Percentiles rank a stretch among this genome's conserved stretches.
Evolutionary conservation across 92 coral and sea anemone genomes (phyloP).

Genomic region (Zoanthus solanderi): DNA sequence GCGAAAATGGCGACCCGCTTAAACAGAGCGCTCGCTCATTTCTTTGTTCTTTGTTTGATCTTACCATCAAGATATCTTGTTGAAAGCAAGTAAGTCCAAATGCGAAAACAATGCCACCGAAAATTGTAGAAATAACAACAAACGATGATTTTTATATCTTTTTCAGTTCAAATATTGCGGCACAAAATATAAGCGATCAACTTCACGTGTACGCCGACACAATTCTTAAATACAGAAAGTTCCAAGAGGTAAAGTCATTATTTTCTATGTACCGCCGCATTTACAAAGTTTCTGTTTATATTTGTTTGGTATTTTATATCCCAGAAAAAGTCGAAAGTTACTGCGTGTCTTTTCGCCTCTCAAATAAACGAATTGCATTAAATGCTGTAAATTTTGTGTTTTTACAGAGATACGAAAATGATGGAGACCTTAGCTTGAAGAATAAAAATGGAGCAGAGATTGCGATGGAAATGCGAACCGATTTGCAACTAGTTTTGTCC

Average conservation of each 20-base stretch:
- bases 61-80: constrained; percentile 23
- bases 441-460: constrained; percentile 67
- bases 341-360: constrained; percentile 52
- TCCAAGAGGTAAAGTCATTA: constrained; percentile 62
- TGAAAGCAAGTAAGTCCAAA: constrained; percentile 30
- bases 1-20: constrained; percentile 65
- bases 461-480: constrained; percentile 62
- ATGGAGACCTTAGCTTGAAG: not conserved
- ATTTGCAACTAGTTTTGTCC: constrained; percentile 61
- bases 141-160: constrained; percentile 63
- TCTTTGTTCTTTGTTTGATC: constrained; percentile 59
- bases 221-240: constrained; percentile 50
- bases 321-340: constrained; percentile 62
- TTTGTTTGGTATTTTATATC: constrained; percentile 46
- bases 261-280: constrained; percentile 42
- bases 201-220: constrained; percentile 42
- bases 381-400: constrained; percentile 31
- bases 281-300: constrained; percentile 44
- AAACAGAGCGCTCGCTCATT: constrained; percentile 72
- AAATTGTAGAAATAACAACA: constrained; percentile 29
- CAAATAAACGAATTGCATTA: constrained; percentile 8
- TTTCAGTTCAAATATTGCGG: constrained; percentile 62
- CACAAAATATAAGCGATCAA: constrained; percentile 39
- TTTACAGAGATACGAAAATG: constrained; percentile 58
- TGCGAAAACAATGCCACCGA: constrained; percentile 6